Base-by-base conservation (phyloP, 2,888 invertebrate species). In the Ichneumoninae sp. region DNA sequence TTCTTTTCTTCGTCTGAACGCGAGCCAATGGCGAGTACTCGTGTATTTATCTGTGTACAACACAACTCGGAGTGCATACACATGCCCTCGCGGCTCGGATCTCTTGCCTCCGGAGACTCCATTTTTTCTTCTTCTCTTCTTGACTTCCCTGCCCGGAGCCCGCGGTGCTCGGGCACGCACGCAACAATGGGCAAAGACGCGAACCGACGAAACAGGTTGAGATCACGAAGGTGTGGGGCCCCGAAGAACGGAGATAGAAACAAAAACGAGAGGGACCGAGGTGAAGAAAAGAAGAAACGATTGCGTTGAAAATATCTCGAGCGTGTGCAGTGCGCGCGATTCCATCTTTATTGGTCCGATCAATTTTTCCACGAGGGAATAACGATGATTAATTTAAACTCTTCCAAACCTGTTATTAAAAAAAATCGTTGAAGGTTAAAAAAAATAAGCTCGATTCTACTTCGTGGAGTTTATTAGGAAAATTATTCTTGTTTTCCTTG, bases 1-100 rank as follows among this genome's bases (percentile, higher is more conserved):
- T 78, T 82, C 80, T 81, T 86, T 83, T 73, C 78, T 87, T 71
- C 83, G 66, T 75, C 75, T 57, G 19, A 65, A 76, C 36, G n/a
- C 68, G 63, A 71, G 47, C 65, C 76, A 71, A 82, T 76, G 52
- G 22, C 81, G 63, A 69, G 75, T 44, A 47, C 69, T 65, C 16
- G 63, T 70, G 79, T 83, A 82, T 73, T 82, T 60, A 82, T 63
- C 76, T 36, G 70, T 44, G 40, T 50, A 40, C 69, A 36, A 68
- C 71, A 71, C 36, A 13, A 36, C 40, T 44, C n/a, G 78, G 19
- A 66, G 16, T 50, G 36, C 65, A 63, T 74, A 54, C 63, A 81
- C 68, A 60, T 26, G 57, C 54, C 60, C 44, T 36, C 65, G 52
- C 26, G 30, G 83, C 54, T 66, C 77, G 50, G 70, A 69, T 60